Percentiles rank a stretch among this genome's conserved stretches.
These are phyloP conservation scores for Zosterops pallidus DNA, from an alignment of 2,113 vertebrate species.

Conservation along the genomic window DNA sequence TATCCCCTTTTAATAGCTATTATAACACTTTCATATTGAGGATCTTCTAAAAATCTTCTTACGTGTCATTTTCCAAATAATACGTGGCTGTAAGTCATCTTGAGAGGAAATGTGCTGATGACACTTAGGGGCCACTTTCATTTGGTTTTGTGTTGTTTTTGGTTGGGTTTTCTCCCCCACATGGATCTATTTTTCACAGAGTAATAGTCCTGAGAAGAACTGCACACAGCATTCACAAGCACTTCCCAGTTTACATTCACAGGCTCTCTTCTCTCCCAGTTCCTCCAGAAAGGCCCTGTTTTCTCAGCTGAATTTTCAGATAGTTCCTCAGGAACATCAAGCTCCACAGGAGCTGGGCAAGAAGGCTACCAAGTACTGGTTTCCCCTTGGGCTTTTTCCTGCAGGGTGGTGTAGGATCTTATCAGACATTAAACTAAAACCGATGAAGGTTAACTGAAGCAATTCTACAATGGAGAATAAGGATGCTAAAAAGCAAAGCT, in stretches of 20 bases:
- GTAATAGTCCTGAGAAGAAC: not conserved
- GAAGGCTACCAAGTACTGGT: not conserved
- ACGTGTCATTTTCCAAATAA: not conserved
- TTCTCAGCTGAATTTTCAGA: not conserved
- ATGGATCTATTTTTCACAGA: not conserved
- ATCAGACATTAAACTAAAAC: not conserved
- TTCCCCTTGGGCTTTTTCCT: not conserved
- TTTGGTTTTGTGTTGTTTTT: not conserved
- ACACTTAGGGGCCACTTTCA: not conserved
- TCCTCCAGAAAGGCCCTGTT: not conserved
- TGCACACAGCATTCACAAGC: not conserved
- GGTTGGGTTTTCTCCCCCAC: fast-evolving
- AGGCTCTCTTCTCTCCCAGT: not conserved
- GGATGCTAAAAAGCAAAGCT: not conserved
- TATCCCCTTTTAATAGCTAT: not conserved
- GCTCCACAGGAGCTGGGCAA: not conserved
- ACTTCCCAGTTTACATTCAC: not conserved
- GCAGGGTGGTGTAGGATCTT: not conserved
- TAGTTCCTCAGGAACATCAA: not conserved
- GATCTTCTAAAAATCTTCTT: fast-evolving
- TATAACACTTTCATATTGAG: not conserved
- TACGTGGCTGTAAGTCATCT: not conserved
- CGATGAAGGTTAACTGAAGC: not conserved
- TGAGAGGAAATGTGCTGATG: not conserved
- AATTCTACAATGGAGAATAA: not conserved